phyloP scores from a whole-genome alignment of 1,140 invertebrate genomes.

The Atopsyche davidsoni region DNA sequence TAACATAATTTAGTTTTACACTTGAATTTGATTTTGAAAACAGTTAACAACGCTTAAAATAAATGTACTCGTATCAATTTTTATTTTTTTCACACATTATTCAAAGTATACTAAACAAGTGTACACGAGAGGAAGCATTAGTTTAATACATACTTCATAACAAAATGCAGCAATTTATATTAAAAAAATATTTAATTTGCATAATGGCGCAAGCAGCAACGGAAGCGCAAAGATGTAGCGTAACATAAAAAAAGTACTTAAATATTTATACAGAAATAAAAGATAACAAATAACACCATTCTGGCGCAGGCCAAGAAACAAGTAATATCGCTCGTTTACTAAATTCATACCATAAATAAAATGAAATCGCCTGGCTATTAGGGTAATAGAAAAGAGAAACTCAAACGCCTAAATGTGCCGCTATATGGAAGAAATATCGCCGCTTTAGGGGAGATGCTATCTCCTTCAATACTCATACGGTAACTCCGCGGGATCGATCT shows the following conservation, averaged over 20 bases:
- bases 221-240: slow-evolving; percentile 8
- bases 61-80: too few species aligned
- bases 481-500: too few species aligned
- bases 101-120: too few species aligned
- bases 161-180: slow-evolving; percentile 25
- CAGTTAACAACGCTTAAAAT: too few species aligned
- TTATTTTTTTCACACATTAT: too few species aligned
- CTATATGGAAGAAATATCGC: slow-evolving; percentile 27
- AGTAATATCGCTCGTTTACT: slow-evolving; percentile 32
- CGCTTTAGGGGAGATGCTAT: slow-evolving; percentile 17
- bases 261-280: slow-evolving; percentile 31
- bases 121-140: neutral
- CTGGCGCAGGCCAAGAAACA: slow-evolving; percentile 31
- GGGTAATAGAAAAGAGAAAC: slow-evolving; percentile 32
- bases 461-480: too few species aligned
- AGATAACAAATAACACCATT: slow-evolving; percentile 31
- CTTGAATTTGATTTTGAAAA: too few species aligned
- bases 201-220: slow-evolving; percentile 24
- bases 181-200: slow-evolving; percentile 30
- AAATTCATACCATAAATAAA: slow-evolving; percentile 32
- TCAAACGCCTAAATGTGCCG: slow-evolving; percentile 24
- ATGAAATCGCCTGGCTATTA: slow-evolving; percentile 31
- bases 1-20: too few species aligned
- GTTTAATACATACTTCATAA: neutral
- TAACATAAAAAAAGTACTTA: slow-evolving; percentile 22